Evolutionary conservation across 2,113 vertebrate species (phyloP).

Genomic region (Verasper variegatus): DNA sequence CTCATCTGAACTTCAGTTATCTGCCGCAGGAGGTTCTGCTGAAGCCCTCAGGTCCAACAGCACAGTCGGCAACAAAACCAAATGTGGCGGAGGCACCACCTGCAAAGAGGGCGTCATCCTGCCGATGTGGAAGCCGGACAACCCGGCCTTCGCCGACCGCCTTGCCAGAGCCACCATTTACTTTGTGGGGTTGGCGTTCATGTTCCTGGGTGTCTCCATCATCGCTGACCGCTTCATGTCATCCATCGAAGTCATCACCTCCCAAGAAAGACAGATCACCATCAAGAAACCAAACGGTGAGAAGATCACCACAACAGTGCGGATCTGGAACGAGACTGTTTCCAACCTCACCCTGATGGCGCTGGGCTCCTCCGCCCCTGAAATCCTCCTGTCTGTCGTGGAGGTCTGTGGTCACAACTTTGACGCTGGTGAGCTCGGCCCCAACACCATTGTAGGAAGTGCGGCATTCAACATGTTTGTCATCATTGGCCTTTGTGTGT

Average conservation of each 20-base stretch:
- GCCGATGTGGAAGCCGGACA: slow-evolving; percentile 89
- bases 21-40: slow-evolving; percentile 46
- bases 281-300: slow-evolving; percentile 94
- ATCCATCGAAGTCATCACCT: slow-evolving; percentile 98
- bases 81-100: slow-evolving; percentile 83
- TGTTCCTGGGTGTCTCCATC: slow-evolving; percentile 98
- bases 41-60: slow-evolving; percentile 56
- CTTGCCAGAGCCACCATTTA: slow-evolving; percentile 94
- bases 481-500: slow-evolving; percentile 95
- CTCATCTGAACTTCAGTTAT: slow-evolving; percentile 60
- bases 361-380: slow-evolving; percentile 94
- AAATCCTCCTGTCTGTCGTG: slow-evolving; percentile 95
- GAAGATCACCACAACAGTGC: slow-evolving; percentile 92
- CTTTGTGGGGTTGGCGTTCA: slow-evolving; percentile 93
- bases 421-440: slow-evolving; percentile 90
- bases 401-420: slow-evolving; percentile 97
- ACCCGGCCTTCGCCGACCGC: slow-evolving; percentile 91
- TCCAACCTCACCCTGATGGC: slow-evolving; percentile 98
- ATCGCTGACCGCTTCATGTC: slow-evolving; percentile 98
- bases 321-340: slow-evolving; percentile 97
- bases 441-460: slow-evolving; percentile 98
- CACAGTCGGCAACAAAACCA: slow-evolving; percentile 48
- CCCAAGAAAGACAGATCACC: slow-evolving; percentile 93
- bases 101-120: slow-evolving; percentile 94
- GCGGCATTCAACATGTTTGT: slow-evolving; percentile 99